Evolutionary conservation across 2,113 vertebrate genomes (phyloP), one percentile per base, ranked within the genome.

Genomic region (Monopterus albus): DNA sequence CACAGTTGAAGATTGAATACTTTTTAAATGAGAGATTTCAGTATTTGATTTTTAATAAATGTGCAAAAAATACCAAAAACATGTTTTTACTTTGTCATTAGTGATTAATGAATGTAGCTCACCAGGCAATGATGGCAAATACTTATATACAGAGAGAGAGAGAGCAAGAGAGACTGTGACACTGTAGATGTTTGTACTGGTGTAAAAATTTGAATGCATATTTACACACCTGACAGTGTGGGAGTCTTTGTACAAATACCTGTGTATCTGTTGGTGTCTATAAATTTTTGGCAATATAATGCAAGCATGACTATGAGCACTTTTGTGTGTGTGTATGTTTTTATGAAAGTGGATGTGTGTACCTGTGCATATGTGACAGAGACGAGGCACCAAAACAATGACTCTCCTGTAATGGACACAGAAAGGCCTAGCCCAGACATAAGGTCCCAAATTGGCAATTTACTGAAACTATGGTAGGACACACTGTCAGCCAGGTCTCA

Each of bases 391-490:
- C 3, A 21, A 67, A 79, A 65, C 68, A 81, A 67, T 79, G 80
- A 67, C 56, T 78, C 51, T 70, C 33, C 75, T 68, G 13, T 80
- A 82, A 78, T 75, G 59, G 83, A 85, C 72, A 64, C 62, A 79
- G 64, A 75, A 70, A 78, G 73, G 81, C 88, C 91, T 60, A 61
- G 55, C 77, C 72, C 75, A 88, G 82, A 79, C 71, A 75, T 66
- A 64, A 56, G 83, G 60, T 59, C 81, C 84, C 81, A 92, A 91
- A 91, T 91, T 88, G 85, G 74, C 87, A 89, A 91, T 93, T 88
- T 91, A 83, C 71, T 79, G 83, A 35, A 73, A 72, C 66, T 59
- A 78, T 69, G 74, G 68, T 72, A 49, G 74, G 70, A 85, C 61
- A 31, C 18, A 8, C 63, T 77, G 76, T 83, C 85, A 82, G 69